phyloP scores from a whole-genome alignment of 2,113 vertebrate genomes.

The Tamias sibiricus region DNA sequence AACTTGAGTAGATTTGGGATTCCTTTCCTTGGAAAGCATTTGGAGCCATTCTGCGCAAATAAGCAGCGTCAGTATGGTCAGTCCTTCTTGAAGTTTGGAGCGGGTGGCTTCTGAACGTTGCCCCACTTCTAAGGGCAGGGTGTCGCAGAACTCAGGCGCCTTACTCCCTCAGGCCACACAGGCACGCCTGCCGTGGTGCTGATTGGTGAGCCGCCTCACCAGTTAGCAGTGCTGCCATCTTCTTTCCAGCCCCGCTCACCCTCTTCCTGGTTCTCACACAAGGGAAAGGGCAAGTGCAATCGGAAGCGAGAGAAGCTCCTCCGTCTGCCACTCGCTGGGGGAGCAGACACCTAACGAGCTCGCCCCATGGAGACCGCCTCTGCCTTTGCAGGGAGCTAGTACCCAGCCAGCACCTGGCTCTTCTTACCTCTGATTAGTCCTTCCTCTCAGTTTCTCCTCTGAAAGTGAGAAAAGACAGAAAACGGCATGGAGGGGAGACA shows the following conservation, averaged over 20 bases:
- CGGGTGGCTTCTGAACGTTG: not conserved
- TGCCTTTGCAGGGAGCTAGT: not conserved
- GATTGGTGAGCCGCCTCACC: not conserved
- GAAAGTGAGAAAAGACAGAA: not conserved
- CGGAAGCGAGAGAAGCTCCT: not conserved
- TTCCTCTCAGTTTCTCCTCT: not conserved
- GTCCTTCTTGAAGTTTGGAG: not conserved
- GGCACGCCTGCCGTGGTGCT: fast-evolving
- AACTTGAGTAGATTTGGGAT: not conserved
- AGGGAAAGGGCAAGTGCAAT: not conserved
- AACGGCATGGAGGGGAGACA: not conserved
- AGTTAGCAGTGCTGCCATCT: not conserved
- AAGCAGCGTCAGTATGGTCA: not conserved
- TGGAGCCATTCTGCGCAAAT: not conserved
- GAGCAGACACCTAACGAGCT: not conserved
- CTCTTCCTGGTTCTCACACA: not conserved
- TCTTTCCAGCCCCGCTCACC: not conserved
- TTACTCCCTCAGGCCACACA: not conserved
- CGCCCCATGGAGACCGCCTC: not conserved
- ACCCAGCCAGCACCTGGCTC: not conserved
- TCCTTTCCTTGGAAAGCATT: constrained; percentile 2
- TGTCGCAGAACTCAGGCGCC: not conserved
- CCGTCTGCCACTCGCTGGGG: not conserved
- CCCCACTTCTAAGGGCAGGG: not conserved
- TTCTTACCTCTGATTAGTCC: not conserved